Evolutionary conservation across 2,797 vertebrate species (phyloP).

Genomic region (Sebastes variabilis): DNA sequence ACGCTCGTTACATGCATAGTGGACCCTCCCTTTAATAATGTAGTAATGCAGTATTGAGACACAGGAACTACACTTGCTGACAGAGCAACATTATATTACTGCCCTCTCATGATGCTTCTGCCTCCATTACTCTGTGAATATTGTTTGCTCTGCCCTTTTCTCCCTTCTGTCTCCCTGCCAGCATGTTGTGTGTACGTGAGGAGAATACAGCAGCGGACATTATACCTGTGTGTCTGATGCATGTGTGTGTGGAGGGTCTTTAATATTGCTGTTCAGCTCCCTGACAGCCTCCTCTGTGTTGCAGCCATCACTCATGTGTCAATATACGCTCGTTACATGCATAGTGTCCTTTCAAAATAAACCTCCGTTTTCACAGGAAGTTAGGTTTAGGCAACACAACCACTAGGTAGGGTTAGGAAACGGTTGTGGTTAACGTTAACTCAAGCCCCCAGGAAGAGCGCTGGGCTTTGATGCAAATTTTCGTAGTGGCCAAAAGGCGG

Average conservation of each 20-base stretch:
- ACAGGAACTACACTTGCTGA: slow-evolving; percentile 36
- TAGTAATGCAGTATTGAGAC: neutral
- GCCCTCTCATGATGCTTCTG: slow-evolving; percentile 13
- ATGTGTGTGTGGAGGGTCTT: neutral
- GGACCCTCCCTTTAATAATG: neutral
- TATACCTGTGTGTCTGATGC: neutral
- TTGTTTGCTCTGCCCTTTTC: slow-evolving; percentile 1
- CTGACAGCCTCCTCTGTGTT: neutral
- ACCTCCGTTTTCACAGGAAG: no score
- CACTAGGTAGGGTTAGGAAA: no score
- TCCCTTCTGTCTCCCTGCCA: neutral
- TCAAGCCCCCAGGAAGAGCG: no score
- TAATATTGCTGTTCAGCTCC: slow-evolving; percentile 7
- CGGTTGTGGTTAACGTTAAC: no score
- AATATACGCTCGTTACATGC: no score
- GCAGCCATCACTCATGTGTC: slow-evolving; percentile 29
- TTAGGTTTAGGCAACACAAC: no score
- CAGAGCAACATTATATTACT: slow-evolving; percentile 20
- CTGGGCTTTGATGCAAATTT: no score
- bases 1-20: no score
- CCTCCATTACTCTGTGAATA: slow-evolving; percentile 7
- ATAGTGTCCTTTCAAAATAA: no score
- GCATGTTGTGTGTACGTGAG: slow-evolving; percentile 12
- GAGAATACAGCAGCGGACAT: neutral
- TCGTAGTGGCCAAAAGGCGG: no score